A percentile compares a stretch with the other conserved stretches of the same genome.
These are phyloP conservation scores for Elachura formosa DNA, from an alignment of 2,113 vertebrate genomes.

Conservation along the genomic window DNA sequence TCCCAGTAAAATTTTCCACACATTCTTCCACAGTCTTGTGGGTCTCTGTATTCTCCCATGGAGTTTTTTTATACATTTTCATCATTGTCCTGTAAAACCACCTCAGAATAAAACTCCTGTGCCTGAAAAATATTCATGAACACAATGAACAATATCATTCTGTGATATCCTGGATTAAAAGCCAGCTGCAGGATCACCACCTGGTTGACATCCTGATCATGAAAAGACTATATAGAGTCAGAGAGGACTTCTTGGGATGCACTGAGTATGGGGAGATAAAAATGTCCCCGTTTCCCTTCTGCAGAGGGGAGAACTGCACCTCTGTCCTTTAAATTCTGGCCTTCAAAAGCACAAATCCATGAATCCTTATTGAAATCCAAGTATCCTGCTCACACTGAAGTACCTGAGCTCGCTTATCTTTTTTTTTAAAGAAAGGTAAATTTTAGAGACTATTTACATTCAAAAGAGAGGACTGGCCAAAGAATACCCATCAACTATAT, in stretches of 20 bases:
- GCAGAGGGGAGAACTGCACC: not conserved
- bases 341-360: not conserved
- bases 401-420: not conserved
- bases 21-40: not conserved
- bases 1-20: not conserved
- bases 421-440: not conserved
- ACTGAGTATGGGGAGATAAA: not conserved
- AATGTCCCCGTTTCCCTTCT: not conserved
- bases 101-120: not conserved
- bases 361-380: not conserved
- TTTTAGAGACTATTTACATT: not conserved
- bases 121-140: not conserved
- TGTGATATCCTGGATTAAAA: not conserved
- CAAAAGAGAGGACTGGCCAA: not conserved
- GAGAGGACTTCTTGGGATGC: not conserved
- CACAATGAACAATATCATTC: not conserved
- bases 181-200: not conserved
- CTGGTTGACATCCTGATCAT: not conserved
- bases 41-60: not conserved
- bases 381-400: not conserved
- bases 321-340: not conserved
- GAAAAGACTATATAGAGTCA: not conserved
- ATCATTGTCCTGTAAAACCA: not conserved
- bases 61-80: not conserved
- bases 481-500: not conserved